phyloP scores from a whole-genome alignment of 2,888 invertebrate genomes.

The Gryllus longicercus region DNA sequence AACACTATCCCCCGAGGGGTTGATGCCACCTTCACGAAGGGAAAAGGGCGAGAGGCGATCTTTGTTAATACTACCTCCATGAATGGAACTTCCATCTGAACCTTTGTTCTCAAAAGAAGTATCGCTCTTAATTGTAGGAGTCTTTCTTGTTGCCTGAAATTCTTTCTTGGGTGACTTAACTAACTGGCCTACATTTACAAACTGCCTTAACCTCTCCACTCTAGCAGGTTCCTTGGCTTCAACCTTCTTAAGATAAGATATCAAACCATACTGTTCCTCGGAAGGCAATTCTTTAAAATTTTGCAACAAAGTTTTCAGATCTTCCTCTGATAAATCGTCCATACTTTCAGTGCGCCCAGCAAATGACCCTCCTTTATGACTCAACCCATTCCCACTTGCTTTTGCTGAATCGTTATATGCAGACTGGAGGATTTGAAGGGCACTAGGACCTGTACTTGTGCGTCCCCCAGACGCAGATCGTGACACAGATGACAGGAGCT shows the following conservation, averaged over 20 bases:
- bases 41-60: slow-evolving; percentile 53
- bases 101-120: slow-evolving; percentile 18
- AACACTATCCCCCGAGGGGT: slow-evolving; percentile 46
- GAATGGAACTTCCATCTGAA: neutral
- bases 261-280: slow-evolving; percentile 78
- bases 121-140: slow-evolving; percentile 34
- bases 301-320: slow-evolving; percentile 72
- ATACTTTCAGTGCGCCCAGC: slow-evolving; percentile 45
- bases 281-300: slow-evolving; percentile 76
- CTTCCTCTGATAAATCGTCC: slow-evolving; percentile 75
- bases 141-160: slow-evolving; percentile 33
- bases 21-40: slow-evolving; percentile 47
- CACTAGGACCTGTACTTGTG: slow-evolving; percentile 34
- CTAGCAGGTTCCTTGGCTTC: slow-evolving; percentile 72
- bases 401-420: slow-evolving; percentile 39
- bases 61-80: slow-evolving; percentile 34
- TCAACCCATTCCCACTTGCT: too few relatives aligned
- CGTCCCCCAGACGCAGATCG: neutral
- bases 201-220: slow-evolving; percentile 73
- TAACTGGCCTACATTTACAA: slow-evolving; percentile 60
- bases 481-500: neutral
- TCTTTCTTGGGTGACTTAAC: slow-evolving; percentile 27
- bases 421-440: slow-evolving; percentile 39
- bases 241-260: slow-evolving; percentile 75
- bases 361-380: neutral